Percentiles rank a stretch among this genome's conserved stretches.
phyloP scores from a whole-genome alignment of 2,888 invertebrate genomes.

The Epinotia demarniana region DNA sequence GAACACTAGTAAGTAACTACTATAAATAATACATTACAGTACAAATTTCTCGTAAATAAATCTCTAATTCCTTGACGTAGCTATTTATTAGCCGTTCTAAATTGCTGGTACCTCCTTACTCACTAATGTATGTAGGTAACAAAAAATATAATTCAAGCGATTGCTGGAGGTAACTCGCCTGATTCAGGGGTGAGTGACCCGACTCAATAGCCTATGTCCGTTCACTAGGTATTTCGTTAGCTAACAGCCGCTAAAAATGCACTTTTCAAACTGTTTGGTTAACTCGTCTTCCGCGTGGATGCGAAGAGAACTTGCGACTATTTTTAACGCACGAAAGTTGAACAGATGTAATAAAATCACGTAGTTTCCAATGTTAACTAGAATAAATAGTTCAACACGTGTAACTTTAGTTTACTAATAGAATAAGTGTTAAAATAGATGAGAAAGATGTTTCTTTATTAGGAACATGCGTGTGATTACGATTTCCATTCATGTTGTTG shows the following conservation, averaged over 20 bases:
- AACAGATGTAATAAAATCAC: not conserved
- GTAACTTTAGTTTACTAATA: constrained; percentile 27
- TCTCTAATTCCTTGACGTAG: not conserved
- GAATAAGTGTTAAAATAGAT: not conserved
- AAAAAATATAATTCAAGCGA: constrained; percentile 50
- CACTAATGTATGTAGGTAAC: constrained; percentile 17
- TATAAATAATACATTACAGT: not conserved
- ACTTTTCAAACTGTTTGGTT: constrained; percentile 32
- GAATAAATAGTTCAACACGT: constrained; percentile 33
- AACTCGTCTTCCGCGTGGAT: constrained; percentile 25
- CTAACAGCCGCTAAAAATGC: constrained; percentile 44
- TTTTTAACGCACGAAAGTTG: constrained; percentile 18
- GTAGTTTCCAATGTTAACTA: not conserved
- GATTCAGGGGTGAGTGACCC: constrained; percentile 76
- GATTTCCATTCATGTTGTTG: constrained; percentile 43
- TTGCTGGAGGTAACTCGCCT: constrained; percentile 59
- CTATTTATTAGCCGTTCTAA: not conserved
- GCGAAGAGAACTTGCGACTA: constrained; percentile 30
- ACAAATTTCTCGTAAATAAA: not conserved
- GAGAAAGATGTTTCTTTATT: constrained; percentile 3
- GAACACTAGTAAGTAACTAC: not conserved
- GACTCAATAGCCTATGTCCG: constrained; percentile 67
- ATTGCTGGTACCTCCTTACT: not conserved
- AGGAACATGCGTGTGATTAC: constrained; percentile 1
- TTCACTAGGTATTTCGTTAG: constrained; percentile 51